Percentiles rank a stretch among this genome's conserved stretches.
Evolutionary conservation across 2,888 invertebrate genomes (phyloP).

Genomic region (Sminthurides aquaticus): DNA sequence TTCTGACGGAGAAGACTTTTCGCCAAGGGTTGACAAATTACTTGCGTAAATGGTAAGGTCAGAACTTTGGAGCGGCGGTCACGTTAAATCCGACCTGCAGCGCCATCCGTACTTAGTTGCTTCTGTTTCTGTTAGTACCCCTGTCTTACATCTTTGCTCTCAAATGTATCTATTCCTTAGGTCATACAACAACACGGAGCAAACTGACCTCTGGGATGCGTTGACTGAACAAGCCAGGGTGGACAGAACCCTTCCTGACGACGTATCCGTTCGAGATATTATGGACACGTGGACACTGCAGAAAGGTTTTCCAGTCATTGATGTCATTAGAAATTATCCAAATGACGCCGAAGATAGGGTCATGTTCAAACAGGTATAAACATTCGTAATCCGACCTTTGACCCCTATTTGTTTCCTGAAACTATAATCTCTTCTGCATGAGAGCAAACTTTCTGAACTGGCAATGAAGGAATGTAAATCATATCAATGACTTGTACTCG

Average conservation of each 20-base stretch:
- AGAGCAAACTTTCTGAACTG: too few species aligned
- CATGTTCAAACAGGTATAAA: slow-evolving; percentile 36
- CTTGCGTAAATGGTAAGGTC: slow-evolving; percentile 52
- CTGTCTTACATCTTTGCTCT: background rate
- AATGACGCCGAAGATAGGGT: slow-evolving; percentile 25
- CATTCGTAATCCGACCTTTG: too few species aligned
- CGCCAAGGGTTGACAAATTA: slow-evolving; percentile 63
- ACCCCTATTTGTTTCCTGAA: too few species aligned
- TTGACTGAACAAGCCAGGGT: slow-evolving; percentile 63
- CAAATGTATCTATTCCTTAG: slow-evolving; percentile 36
- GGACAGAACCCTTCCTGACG: slow-evolving; percentile 50
- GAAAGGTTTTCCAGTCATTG: slow-evolving; percentile 74
- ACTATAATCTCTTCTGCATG: too few species aligned
- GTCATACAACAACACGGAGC: slow-evolving; percentile 66
- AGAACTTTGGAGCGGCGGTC: too few species aligned
- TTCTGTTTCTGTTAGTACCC: slow-evolving; percentile 9
- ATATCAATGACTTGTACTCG: too few species aligned
- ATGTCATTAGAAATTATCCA: slow-evolving; percentile 47
- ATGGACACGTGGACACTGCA: slow-evolving; percentile 60
- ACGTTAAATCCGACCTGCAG: too few species aligned
- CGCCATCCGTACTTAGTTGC: too few species aligned
- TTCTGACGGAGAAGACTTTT: slow-evolving; percentile 69
- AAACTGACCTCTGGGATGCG: slow-evolving; percentile 74
- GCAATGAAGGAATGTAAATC: too few species aligned
- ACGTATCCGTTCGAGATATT: slow-evolving; percentile 54